Base-by-base conservation (phyloP, 2,113 vertebrate species). In the Clupea harengus region DNA sequence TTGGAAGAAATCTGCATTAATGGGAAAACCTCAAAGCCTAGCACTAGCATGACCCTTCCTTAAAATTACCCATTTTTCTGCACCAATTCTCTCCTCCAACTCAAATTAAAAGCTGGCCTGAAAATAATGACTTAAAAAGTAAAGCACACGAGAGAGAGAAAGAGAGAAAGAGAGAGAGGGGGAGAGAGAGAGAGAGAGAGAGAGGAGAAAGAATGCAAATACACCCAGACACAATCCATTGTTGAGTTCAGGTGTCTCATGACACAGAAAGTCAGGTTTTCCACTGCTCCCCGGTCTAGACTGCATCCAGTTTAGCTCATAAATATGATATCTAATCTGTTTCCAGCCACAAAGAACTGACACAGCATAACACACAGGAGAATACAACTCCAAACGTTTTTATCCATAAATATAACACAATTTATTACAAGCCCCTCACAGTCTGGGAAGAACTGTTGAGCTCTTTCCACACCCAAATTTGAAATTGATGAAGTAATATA, bases 1-100 rank as follows among this genome's bases (percentile, higher is more conserved):
- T 82, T 52, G 17, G 72, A 18, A 83, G 85, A 83, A 81, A 88
- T 91, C 90, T 86, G 87, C 91, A 91, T 92, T 89, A 90, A 89
- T 85, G 85, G 57, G 45, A 82, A 78, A 91, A 87, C 85, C 88
- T 92, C 84, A 88, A 78, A 91, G 89, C 87, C 81, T 87, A 87
- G 84, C 60, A 85, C 88, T 87, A 88, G 88, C 83, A 78, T 83
- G 81, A 89, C 86, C 88, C 52, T 80, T 67, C 25, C 64, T 78
- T 1, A 89, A 89, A 90, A 91, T 86, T 83, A 88, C 83, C 81
- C 17, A 39, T 80, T 82, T 89, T 86, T 78, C 72, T 78, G 72
- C 72, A 78, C 72, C 72, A 8, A 25, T 83, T 72, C 45, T 13
- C 47, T 82, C 75, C 45, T 67, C 86, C 86, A 85, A 86, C 83